phyloP scores from a whole-genome alignment of 2,888 invertebrate genomes.

The Phengaris arion region DNA sequence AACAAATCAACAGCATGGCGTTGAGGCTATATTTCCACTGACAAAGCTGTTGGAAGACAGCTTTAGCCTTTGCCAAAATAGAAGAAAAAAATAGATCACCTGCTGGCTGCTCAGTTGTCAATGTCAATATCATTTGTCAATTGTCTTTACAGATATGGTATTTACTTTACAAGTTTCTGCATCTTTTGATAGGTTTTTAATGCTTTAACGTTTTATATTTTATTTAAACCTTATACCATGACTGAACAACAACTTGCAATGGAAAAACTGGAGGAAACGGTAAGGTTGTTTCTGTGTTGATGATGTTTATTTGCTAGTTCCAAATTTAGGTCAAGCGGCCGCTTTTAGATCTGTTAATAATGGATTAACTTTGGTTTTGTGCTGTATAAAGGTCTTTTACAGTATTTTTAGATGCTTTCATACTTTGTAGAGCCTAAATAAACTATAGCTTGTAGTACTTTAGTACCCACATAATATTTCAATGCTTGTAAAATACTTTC shows the following conservation, averaged over 20 bases:
- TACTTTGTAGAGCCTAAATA: conserved; percentile 7
- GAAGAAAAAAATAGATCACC: too few species aligned
- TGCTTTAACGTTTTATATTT: conserved; percentile 8
- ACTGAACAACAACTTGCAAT: conserved; percentile 66
- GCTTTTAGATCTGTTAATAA: conserved; percentile 35
- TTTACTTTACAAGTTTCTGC: conserved; percentile 4
- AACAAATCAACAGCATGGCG: too few species aligned
- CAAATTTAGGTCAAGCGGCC: conserved; percentile 43
- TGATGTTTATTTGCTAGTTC: conserved; percentile 33
- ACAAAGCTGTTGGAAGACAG: too few species aligned
- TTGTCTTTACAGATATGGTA: background rate
- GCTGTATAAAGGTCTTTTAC: conserved; percentile 22
- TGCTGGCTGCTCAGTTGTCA: too few species aligned
- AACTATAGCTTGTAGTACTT: background rate
- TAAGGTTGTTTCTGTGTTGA: conserved; percentile 46
- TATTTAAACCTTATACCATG: conserved; percentile 48
- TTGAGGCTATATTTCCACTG: too few species aligned
- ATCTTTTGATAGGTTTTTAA: background rate
- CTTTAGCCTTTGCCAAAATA: too few species aligned
- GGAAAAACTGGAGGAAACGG: conserved; percentile 70
- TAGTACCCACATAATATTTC: background rate
- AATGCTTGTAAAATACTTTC: background rate
- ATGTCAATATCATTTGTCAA: background rate
- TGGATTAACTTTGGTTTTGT: conserved; percentile 33
- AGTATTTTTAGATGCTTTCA: conserved; percentile 14